These are phyloP conservation scores for Aurelia sp. DNA, from an alignment of 30 jellyfish, hydroid and myxozoan species.

Conservation along the genomic window DNA sequence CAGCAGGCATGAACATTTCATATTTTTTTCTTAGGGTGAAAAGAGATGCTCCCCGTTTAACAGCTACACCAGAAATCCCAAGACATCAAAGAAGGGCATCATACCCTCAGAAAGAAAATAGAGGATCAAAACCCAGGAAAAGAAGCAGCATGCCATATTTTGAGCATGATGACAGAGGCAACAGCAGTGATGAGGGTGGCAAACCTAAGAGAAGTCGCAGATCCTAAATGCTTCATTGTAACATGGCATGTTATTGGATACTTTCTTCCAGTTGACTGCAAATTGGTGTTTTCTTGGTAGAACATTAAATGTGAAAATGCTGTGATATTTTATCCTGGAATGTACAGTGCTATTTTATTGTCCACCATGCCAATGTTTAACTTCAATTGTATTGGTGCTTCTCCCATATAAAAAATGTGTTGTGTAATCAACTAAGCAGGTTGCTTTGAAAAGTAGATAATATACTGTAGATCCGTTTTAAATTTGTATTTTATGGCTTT, in stretches of 20 bases:
- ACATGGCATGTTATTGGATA: too few species aligned
- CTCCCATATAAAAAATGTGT: too few species aligned
- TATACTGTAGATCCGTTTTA: not conserved
- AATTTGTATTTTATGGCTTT: not conserved
- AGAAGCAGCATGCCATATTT: slow-evolving; percentile 69
- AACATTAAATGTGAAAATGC: too few species aligned
- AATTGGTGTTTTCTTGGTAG: too few species aligned
- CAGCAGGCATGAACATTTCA: too few species aligned
- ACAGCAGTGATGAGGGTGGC: slow-evolving; percentile 52
- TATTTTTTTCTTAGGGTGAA: slow-evolving; percentile 18
- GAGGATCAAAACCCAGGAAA: slow-evolving; percentile 29
- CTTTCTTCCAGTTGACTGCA: too few species aligned
- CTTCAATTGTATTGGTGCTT: too few species aligned
- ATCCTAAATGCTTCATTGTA: not conserved
- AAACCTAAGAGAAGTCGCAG: slow-evolving; percentile 59
- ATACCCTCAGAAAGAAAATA: slow-evolving; percentile 51
- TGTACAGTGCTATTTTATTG: too few species aligned
- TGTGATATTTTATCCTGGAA: too few species aligned
- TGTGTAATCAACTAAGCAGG: too few species aligned
- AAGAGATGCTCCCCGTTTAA: slow-evolving; percentile 69
- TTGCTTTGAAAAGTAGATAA: too few species aligned
- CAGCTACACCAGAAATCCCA: slow-evolving; percentile 37
- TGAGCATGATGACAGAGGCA: slow-evolving; percentile 82
- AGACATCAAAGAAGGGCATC: slow-evolving; percentile 20
- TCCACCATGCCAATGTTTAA: too few species aligned